Percentiles rank a stretch among this genome's conserved stretches.
Evolutionary conservation across 2,888 invertebrate genomes (phyloP).

Genomic region (Tanytarsus gracilentus): DNA sequence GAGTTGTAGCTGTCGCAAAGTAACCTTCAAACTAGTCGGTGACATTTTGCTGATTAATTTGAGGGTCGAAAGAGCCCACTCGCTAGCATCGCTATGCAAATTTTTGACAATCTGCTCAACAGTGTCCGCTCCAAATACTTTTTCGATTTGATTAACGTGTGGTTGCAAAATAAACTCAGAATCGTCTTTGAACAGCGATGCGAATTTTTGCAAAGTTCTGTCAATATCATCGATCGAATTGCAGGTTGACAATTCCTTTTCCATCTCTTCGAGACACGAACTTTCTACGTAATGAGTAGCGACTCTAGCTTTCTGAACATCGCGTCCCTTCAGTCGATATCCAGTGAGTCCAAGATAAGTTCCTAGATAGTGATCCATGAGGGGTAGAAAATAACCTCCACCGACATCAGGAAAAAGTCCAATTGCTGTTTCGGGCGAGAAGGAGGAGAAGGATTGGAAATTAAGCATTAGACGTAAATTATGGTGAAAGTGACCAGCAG

Average conservation of each 20-base stretch:
- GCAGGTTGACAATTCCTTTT: slow-evolving; percentile 38
- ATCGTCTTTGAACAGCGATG: slow-evolving; percentile 1
- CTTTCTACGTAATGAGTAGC: slow-evolving; percentile 71
- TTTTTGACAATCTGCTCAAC: slow-evolving; percentile 66
- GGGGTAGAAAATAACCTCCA: slow-evolving; percentile 82
- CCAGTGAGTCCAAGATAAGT: slow-evolving; percentile 86
- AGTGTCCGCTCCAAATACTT: slow-evolving; percentile 62
- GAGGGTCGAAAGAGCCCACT: slow-evolving; percentile 69
- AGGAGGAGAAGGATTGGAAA: not conserved
- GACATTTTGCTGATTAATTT: slow-evolving; percentile 69
- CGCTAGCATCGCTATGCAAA: slow-evolving; percentile 67
- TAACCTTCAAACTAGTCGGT: slow-evolving; percentile 86
- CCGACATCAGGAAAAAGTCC: slow-evolving; percentile 97
- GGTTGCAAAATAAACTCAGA: slow-evolving; percentile 47
- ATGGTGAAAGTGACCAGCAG: too few species aligned
- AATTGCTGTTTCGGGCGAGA: slow-evolving; percentile 60
- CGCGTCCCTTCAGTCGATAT: slow-evolving; percentile 51
- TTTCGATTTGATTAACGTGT: slow-evolving; percentile 64
- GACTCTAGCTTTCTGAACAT: slow-evolving; percentile 62
- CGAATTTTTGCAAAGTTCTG: not conserved
- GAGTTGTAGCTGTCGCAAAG: slow-evolving; percentile 64
- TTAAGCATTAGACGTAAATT: too few species aligned
- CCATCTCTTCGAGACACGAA: slow-evolving; percentile 36
- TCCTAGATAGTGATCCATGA: slow-evolving; percentile 77
- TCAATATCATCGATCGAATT: slow-evolving; percentile 38